These are phyloP conservation scores for Notodonta ziczac DNA, from an alignment of 2,888 invertebrate genomes.

Conservation along the genomic window DNA sequence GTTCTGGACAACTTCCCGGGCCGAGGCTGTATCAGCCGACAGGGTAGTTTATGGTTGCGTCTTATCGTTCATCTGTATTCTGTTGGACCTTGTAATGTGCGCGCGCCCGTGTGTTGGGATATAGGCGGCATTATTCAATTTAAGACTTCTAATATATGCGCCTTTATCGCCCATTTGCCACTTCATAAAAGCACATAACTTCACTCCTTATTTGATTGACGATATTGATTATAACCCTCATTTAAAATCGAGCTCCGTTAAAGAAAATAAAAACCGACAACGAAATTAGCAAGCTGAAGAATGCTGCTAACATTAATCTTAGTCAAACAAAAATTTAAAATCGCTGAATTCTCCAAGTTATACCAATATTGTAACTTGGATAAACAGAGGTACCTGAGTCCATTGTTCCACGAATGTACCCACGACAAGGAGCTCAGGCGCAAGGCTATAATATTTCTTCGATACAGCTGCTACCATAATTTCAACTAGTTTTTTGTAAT, in stretches of 20 bases:
- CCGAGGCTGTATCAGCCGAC: conserved; percentile 50
- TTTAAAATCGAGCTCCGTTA: too few relatives aligned
- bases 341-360: conserved; percentile 21
- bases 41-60: conserved; percentile 67
- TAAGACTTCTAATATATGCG: neutral
- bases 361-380: conserved; percentile 30
- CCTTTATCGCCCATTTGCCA: neutral
- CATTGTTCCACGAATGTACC: conserved; percentile 57
- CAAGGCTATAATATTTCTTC: conserved; percentile 43
- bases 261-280: too few relatives aligned
- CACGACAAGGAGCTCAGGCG: conserved; percentile 47
- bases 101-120: conserved; percentile 32
- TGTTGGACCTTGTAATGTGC: conserved; percentile 27
- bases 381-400: conserved; percentile 47
- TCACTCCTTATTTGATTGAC: neutral
- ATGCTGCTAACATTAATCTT: too few relatives aligned
- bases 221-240: too few relatives aligned
- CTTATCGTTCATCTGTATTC: conserved; percentile 72
- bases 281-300: too few relatives aligned
- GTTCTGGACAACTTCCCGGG: conserved; percentile 8
- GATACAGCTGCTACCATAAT: conserved; percentile 41
- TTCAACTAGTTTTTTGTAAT: conserved; percentile 32
- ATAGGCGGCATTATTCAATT: conserved; percentile 19
- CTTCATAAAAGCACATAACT: neutral
- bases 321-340: neutral